Percentiles rank a stretch among this genome's conserved stretches.
phyloP scores from a whole-genome alignment of 2,113 vertebrate genomes.

The Neodon shergylaensis region DNA sequence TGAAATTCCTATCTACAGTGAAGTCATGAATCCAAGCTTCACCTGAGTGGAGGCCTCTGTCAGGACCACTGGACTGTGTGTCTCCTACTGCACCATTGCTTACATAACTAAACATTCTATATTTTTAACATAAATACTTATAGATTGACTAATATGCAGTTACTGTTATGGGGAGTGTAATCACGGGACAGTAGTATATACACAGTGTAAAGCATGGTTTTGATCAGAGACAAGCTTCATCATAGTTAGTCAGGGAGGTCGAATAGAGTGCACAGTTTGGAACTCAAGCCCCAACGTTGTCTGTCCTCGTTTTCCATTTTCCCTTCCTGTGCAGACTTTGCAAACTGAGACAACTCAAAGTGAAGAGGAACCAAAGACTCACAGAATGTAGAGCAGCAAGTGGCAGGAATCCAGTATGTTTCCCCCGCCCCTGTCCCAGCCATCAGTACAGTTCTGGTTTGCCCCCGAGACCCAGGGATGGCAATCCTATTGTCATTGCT shows the following conservation, averaged over 20 bases:
- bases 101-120: background rate
- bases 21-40: background rate
- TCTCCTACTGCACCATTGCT: too few species aligned
- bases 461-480: background rate
- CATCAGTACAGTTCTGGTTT: background rate
- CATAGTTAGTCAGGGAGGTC: background rate
- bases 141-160: background rate
- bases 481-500: too few species aligned
- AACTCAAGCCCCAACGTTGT: too few species aligned
- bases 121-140: background rate
- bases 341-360: background rate
- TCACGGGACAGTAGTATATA: background rate
- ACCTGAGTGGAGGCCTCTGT: background rate
- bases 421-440: too few species aligned
- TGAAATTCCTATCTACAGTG: background rate
- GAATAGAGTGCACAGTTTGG: background rate
- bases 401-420: background rate
- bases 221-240: too few species aligned
- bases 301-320: background rate
- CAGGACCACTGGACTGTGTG: background rate
- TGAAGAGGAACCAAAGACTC: too few species aligned
- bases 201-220: background rate
- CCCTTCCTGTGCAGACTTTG: background rate
- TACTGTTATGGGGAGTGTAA: too few species aligned
- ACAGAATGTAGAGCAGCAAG: accelerated